Evolutionary conservation across 2,113 vertebrate genomes (phyloP).

Genomic region (Thamnophis sirtalis): DNA sequence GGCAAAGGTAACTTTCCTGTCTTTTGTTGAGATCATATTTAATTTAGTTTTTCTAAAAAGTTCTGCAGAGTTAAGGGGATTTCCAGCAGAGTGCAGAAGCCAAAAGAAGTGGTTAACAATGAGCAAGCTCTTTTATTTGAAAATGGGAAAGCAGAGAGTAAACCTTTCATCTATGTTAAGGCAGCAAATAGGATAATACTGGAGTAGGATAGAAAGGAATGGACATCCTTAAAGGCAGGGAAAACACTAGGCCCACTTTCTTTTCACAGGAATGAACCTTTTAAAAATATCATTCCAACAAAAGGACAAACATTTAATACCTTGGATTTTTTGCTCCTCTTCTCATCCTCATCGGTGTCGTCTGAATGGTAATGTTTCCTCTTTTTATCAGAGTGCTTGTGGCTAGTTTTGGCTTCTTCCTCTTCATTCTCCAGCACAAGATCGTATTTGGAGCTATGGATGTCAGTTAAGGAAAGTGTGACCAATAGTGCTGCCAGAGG

Average conservation of each 20-base stretch:
- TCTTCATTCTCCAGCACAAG: slow-evolving; percentile 81
- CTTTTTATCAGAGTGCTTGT: slow-evolving; percentile 74
- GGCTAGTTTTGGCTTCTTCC: slow-evolving; percentile 69
- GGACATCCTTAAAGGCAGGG: background rate
- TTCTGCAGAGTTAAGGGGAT: background rate
- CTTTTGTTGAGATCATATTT: background rate
- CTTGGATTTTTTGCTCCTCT: slow-evolving; percentile 81
- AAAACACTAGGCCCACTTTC: background rate
- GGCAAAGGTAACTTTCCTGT: background rate
- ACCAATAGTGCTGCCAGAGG: background rate
- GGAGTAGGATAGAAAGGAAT: background rate
- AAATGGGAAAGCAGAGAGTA: background rate
- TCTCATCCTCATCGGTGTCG: slow-evolving; percentile 78
- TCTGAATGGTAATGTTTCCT: slow-evolving; percentile 80
- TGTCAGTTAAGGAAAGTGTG: slow-evolving; percentile 67
- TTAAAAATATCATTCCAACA: background rate
- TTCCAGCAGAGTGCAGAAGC: background rate
- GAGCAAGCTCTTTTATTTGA: background rate
- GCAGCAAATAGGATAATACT: background rate
- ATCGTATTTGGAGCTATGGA: slow-evolving; percentile 82
- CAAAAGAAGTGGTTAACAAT: background rate
- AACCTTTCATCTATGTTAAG: no score
- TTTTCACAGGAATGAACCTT: background rate
- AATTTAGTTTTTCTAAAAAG: background rate
- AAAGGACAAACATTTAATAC: slow-evolving; percentile 54